Base-by-base conservation (phyloP, 2,797 vertebrate species). In the Manis pentadactyla region DNA sequence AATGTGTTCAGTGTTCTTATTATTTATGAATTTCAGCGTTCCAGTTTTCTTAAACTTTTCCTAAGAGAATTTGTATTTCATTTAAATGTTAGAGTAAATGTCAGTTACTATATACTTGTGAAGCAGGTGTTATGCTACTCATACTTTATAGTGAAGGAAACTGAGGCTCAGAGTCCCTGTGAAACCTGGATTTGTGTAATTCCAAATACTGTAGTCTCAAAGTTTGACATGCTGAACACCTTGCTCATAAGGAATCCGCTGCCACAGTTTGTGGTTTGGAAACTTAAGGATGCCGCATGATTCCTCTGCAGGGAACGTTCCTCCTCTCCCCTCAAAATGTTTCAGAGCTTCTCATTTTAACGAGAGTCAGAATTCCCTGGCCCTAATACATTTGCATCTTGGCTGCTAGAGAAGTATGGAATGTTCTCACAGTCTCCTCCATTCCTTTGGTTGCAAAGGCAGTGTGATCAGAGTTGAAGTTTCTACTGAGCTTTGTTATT, bases 401-500 rank as follows among this genome's bases (percentile, higher is more conserved):
- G 71, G 42, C 87, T 95, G 25, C 68, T 74, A 63, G 42, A 87
- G 66, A 68, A 86, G 42, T 14, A 31, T 86, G 79, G 74, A 86
- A 51, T 94, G 57, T 94, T 96, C 46, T 91, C 55, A 85, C 12
- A 73, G 92, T 4, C 42, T 12, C 85, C 88, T 59, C 61, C n/a
- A 5, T 73, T 75, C 88, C 57, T 84, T 86, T 87, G 46, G 89
- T 84, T 94, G 87, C 31, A 74, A 73, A 93, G 74, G 29, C 71
- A 13, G 31, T 57, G 9, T 74, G 68, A 63, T 95, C 63, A 68
- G 19, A 77, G 21, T 8, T 93, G 89, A 94, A 51, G 9, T 73
- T 93, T 91, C 83, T 93, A 2, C 49, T 87, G 61, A 90, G n/a
- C 46, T 77, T 95, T 84, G 64, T 93, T 91, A 25, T 82, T 88